Percentiles rank a stretch among this genome's conserved stretches.
Conservation (phyloP, 1,140 invertebrate species). For the Rhopalosiphum padi region DNA sequence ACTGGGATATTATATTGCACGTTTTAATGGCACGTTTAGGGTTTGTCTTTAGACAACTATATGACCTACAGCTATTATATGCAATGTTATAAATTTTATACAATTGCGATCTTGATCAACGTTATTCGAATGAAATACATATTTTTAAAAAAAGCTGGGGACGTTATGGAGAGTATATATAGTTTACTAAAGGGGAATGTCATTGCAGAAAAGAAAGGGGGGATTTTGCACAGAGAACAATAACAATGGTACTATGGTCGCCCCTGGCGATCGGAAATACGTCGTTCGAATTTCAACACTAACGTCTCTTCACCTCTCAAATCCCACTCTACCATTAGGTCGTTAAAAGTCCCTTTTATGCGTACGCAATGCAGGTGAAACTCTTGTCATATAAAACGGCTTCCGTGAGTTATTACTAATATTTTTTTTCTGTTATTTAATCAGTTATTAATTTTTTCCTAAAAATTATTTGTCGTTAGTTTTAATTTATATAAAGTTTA, state of each 20-base stretch:
- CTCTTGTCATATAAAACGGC: slow-evolving; percentile 39
- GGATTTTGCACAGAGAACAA: slow-evolving; percentile 31
- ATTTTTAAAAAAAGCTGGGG: background rate
- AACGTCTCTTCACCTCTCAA: slow-evolving; percentile 1
- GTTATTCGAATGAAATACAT: slow-evolving; percentile 32
- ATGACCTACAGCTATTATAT: background rate
- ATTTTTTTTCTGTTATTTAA: background rate
- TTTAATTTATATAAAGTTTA: background rate
- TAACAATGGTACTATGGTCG: slow-evolving; percentile 45
- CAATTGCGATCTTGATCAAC: slow-evolving; percentile 27
- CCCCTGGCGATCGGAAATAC: slow-evolving; percentile 51
- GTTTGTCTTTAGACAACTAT: slow-evolving; percentile 14
- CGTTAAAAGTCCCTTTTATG: slow-evolving; percentile 51
- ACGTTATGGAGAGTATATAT: slow-evolving; percentile 12
- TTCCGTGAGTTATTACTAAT: background rate
- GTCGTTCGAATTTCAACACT: slow-evolving; percentile 51
- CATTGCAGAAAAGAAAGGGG: background rate
- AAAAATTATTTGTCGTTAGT: background rate
- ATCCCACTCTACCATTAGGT: background rate
- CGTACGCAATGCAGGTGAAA: slow-evolving; percentile 47
- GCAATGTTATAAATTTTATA: slow-evolving; percentile 25
- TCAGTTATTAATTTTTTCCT: background rate
- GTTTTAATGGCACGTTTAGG: slow-evolving; percentile 21
- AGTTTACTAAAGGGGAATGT: slow-evolving; percentile 7
- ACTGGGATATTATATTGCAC: background rate